Evolutionary conservation across 2,797 vertebrate genomes (phyloP).

Genomic region (Orestias chungarensis): DNA sequence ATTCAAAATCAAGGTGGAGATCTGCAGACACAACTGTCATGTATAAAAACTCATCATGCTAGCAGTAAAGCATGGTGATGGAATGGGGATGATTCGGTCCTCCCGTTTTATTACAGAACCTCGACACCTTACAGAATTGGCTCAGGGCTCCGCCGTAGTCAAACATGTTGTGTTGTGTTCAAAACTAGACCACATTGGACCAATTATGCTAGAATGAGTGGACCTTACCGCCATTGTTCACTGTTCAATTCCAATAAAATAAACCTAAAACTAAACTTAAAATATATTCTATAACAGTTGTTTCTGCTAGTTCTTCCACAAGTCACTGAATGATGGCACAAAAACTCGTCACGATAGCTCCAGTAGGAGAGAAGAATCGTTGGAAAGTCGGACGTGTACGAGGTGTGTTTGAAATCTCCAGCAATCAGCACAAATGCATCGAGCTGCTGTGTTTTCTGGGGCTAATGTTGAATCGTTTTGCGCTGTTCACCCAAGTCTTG

Average conservation of each 20-base stretch:
- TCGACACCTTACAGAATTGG: background rate
- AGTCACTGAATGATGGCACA: background rate
- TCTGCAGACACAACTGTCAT: background rate
- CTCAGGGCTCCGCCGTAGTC: background rate
- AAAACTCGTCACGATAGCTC: no score
- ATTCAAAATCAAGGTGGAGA: background rate
- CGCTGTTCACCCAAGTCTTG: background rate
- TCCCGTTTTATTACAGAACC: background rate
- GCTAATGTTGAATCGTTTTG: background rate
- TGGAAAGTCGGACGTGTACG: background rate
- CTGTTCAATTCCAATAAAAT: background rate
- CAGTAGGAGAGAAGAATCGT: background rate
- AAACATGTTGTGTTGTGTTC: background rate
- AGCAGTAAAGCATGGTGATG: background rate
- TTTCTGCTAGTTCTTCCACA: background rate
- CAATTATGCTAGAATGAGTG: background rate
- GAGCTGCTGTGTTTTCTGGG: background rate
- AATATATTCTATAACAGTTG: no score
- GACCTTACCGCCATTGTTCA: background rate
- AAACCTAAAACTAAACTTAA: no score
- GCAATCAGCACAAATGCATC: background rate
- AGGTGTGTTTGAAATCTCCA: background rate
- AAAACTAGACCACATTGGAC: background rate
- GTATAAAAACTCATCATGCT: background rate
- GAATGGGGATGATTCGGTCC: background rate